Percentiles rank a stretch among this genome's conserved stretches.
Conservation (phyloP, 2,113 vertebrate species). For the Chlorocebus sabaeus region DNA sequence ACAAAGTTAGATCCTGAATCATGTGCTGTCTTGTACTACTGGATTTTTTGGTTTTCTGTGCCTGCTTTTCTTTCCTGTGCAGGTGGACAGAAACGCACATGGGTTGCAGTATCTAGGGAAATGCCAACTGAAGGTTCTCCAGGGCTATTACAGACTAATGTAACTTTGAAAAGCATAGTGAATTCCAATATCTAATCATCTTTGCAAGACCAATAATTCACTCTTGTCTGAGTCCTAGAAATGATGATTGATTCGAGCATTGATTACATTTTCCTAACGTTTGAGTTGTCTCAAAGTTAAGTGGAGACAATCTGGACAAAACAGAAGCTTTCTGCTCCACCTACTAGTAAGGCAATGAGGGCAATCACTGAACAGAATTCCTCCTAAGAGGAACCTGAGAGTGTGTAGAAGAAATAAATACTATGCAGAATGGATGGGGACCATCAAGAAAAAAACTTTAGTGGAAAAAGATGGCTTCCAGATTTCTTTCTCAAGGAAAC, state of each 20-base stretch:
- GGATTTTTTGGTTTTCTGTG: not conserved
- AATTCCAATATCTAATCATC: not conserved
- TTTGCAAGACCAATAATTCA: not conserved
- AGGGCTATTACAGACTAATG: not conserved
- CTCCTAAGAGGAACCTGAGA: not conserved
- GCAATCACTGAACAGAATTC: not conserved
- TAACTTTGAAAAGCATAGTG: not conserved
- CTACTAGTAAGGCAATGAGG: not conserved
- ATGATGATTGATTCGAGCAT: not conserved
- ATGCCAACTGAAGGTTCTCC: not conserved
- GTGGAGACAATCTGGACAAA: not conserved
- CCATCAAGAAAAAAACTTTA: not conserved
- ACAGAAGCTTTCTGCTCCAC: not conserved
- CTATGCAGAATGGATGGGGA: not conserved
- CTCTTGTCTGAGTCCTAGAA: not conserved
- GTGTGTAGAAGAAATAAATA: not conserved
- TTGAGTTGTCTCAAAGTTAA: not conserved
- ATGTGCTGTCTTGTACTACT: accelerated
- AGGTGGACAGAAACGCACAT: not conserved
- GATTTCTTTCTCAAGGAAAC: not conserved
- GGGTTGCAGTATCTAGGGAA: not conserved
- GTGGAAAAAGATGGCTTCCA: not conserved
- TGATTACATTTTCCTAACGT: not conserved
- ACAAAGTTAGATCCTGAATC: not conserved
- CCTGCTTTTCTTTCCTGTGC: not conserved